Evolutionary conservation across 2,113 vertebrate genomes (phyloP).

Genomic region (Dryoscopus gambensis): DNA sequence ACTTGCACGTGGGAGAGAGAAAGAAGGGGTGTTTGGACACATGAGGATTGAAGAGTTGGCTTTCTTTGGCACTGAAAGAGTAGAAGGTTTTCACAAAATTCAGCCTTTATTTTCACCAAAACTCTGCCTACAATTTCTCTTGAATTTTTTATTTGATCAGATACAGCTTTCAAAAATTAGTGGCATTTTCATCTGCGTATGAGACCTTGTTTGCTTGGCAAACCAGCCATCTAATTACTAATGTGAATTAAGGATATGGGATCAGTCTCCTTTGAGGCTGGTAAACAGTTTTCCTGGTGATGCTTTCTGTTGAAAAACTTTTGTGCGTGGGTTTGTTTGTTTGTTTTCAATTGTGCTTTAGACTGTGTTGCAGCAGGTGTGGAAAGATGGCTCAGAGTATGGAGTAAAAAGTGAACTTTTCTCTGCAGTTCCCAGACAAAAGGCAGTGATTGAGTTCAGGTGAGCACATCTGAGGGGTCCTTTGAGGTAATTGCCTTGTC

Average conservation of each 20-base stretch:
- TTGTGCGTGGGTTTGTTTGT: neutral
- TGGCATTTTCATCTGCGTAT: neutral
- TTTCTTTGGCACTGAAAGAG: neutral
- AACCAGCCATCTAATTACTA: neutral
- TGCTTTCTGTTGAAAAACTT: neutral
- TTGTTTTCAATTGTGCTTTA: conserved; percentile 29
- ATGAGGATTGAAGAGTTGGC: neutral
- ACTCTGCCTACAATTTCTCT: neutral
- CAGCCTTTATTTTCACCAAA: neutral
- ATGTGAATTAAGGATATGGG: neutral
- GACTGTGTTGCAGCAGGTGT: conserved; percentile 84
- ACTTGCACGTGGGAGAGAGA: neutral
- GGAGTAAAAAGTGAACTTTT: conserved; percentile 89
- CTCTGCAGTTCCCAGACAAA: conserved; percentile 66
- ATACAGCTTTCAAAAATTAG: neutral
- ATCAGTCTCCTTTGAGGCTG: neutral
- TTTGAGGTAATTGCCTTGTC: neutral
- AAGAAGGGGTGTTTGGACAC: neutral
- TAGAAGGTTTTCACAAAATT: neutral
- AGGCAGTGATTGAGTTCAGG: conserved; percentile 90
- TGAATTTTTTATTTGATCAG: neutral
- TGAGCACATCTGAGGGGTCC: conserved; percentile 23
- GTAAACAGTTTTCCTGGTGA: neutral
- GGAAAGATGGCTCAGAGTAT: conserved; percentile 74
- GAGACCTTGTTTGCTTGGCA: neutral